Evolutionary conservation across 2,113 vertebrate species (phyloP), one percentile per base, ranked within the genome.

Genomic region (Hydrolagus affinis): DNA sequence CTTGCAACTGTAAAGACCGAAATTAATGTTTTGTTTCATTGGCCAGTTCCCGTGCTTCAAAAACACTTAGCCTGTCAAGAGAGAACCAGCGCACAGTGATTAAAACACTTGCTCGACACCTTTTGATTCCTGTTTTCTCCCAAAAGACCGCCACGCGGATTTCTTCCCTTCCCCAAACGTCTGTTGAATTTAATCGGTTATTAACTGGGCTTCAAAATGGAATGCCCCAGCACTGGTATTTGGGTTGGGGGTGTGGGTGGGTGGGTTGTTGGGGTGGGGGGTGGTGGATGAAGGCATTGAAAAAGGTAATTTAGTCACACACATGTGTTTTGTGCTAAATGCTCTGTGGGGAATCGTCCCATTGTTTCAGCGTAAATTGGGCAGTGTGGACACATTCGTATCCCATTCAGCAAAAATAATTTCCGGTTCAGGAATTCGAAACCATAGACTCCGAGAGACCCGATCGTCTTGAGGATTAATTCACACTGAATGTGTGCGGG

Each of bases 331-430:
- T 80, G 28, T 3, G 11, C 77, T 80, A 23, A 80, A 64, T 25
- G 64, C 28, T 64, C 30, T 80, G 59, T 62, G 1, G 76, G 64
- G 59, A 80, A 80, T 64, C 62, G 56, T 0, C 77, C 77, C 77
- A 25, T 80, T 80, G 77, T 80, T 80, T 60, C 75, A 60, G 64
- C n/a, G n/a, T 80, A 80, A 80, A 62, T 80, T 80, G 64, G 11
- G 59, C 77, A 80, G 64, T 80, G n/a, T 80, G 77, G 59, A 12
- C 59, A 60, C 77, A 62, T 80, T 80, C 77, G 17, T 80, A 62
- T 64, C 64, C 59, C 56, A 60, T 25, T 64, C n/a, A 64, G 25
- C 77, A 25, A 60, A n/a, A 80, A 64, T 8, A 23, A 64, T 64
- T 64, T 80, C 25, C 77, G 62, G n/a, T 64, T 64, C 57, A 64